phyloP scores from a whole-genome alignment of 2,113 vertebrate species.

The Rhinopomastus cyanomelas region DNA sequence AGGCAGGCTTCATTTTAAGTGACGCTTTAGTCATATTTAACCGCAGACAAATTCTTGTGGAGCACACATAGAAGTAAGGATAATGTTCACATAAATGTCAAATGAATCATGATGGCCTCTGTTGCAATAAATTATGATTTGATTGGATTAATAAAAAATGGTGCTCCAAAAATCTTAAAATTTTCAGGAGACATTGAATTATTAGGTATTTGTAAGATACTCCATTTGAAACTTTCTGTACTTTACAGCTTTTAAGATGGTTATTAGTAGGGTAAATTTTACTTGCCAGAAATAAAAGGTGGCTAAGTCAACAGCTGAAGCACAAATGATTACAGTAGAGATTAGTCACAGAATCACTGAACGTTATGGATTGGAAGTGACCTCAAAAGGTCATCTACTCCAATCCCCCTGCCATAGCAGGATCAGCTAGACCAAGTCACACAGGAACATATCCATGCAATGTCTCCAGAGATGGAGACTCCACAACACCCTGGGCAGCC shows the following conservation, averaged over 20 bases:
- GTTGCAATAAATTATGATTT: not conserved
- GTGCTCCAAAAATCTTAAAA: not conserved
- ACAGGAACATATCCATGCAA: too few species aligned
- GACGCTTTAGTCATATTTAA: not conserved
- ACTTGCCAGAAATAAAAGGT: not conserved
- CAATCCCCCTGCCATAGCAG: too few species aligned
- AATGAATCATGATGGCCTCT: not conserved
- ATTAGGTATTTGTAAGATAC: not conserved
- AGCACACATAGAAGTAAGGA: not conserved
- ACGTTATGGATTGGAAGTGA: too few species aligned
- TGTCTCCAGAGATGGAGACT: too few species aligned
- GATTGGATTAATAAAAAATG: not conserved
- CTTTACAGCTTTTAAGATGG: not conserved
- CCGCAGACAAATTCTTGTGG: not conserved
- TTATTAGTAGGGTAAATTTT: not conserved
- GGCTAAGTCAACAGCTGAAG: not conserved
- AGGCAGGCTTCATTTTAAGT: not conserved
- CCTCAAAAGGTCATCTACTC: too few species aligned
- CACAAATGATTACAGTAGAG: not conserved
- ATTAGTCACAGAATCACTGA: too few species aligned
- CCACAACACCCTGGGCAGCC: too few species aligned
- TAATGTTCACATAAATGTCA: slow-evolving; percentile 10
- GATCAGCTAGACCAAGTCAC: too few species aligned
- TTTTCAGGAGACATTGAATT: not conserved
- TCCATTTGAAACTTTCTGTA: not conserved